Base-by-base conservation (phyloP, 2,888 invertebrate species). In the Cryptus viduatorius region DNA sequence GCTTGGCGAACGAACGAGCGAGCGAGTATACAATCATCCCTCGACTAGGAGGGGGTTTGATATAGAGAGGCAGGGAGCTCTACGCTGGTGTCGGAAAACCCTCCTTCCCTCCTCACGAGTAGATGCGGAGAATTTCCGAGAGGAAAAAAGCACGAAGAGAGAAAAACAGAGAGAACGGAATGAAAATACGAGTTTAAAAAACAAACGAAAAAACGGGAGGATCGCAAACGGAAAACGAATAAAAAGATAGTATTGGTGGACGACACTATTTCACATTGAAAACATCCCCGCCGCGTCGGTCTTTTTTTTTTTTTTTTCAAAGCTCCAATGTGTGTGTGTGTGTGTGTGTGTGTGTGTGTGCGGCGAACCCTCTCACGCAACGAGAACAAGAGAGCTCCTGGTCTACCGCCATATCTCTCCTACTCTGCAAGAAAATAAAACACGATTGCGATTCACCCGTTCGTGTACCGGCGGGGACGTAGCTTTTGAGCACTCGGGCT, bases 261-360 rank as follows among this genome's bases (percentile, higher is more conserved):
- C 73, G 86, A 82, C 87, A 87, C 87, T 90, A 89, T 91, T 91
- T 92, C 90, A 90, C 90, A 90, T 92, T 90, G 89, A 90, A 90
- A 91, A 90, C 89, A 87, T 83, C 78, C 87, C 81, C 83, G 82
- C 82, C 73, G 87, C 83, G 78, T 86, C 56, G 16, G 31, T 80
- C 81, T 87, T 69, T 59, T 64, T 44, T 61, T 83, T 78, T 76
- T 71, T 61, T 71, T 68, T 56, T 24, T 48, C 44, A 5, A 56
- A 53, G 7, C 67, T 68, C 12, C 86, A 85, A 76, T 78, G 46
- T 31, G 16, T 46, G 73, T 46, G 46, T 61, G 48, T 86, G 61
- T 75, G 1, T 8, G 37, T 37, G 37, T 8, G 37, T 24, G 79
- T 68, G 50, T 24, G 24, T 24, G 24, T 24, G 24, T 24, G 69